A percentile compares a stretch with the other conserved stretches of the same genome.
Conservation (phyloP, 2,888 invertebrate genomes). For the Andrena hattorfiana region DNA sequence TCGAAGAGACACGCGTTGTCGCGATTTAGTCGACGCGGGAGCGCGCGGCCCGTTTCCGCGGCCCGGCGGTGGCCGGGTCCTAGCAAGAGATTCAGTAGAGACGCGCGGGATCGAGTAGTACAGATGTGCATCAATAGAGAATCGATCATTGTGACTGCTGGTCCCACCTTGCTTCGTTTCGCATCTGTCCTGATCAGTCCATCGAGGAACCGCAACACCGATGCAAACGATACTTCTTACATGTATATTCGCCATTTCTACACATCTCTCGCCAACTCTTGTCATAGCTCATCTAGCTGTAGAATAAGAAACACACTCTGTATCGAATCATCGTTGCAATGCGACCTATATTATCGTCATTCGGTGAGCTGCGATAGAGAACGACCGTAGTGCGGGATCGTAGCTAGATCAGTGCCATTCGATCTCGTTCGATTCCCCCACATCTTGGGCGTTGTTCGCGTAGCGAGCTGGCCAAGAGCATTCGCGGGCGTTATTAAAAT, state of each 20-base stretch:
- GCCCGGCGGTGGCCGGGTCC: neutral
- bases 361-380: constrained; percentile 31
- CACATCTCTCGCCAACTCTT: constrained; percentile 58
- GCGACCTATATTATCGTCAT: constrained; percentile 30
- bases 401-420: constrained; percentile 50
- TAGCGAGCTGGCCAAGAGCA: neutral
- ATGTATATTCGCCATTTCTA: constrained; percentile 58
- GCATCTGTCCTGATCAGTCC: constrained; percentile 68
- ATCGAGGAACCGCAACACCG: constrained; percentile 67
- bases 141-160: constrained; percentile 82
- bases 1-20: neutral
- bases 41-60: constrained; percentile 9
- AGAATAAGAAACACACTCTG: constrained; percentile 48
- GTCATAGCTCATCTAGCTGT: constrained; percentile 64
- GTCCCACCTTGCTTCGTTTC: constrained; percentile 83
- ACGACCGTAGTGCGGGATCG: constrained; percentile 43
- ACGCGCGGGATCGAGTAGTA: constrained; percentile 57
- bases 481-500: no score
- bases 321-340: constrained; percentile 46
- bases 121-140: constrained; percentile 58
- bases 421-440: constrained; percentile 6
- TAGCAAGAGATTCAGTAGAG: constrained; percentile 17
- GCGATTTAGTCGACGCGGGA: neutral
- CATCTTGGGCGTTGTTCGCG: neutral
- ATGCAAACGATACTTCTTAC: constrained; percentile 53